Evolutionary conservation across 2,888 invertebrate species (phyloP).

Genomic region (Tetragonula carbonaria): DNA sequence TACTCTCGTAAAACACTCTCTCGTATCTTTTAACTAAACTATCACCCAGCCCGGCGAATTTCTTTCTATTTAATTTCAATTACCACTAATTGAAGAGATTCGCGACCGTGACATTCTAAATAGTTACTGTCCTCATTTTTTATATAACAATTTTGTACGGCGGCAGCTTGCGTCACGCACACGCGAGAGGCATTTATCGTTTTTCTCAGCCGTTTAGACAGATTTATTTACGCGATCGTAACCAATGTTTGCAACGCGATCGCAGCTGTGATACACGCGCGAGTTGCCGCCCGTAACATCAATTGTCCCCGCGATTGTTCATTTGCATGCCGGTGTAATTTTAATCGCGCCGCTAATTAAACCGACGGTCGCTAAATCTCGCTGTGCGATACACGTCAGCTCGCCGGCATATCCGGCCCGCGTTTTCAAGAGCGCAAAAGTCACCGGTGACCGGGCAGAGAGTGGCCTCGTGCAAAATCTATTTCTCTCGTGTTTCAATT

Average conservation of each 20-base stretch:
- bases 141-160: neutral
- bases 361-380: slow-evolving; percentile 21
- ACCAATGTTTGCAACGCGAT: neutral
- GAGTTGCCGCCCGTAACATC: slow-evolving; percentile 2
- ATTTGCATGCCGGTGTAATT: slow-evolving; percentile 35
- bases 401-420: neutral
- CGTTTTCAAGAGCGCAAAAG: neutral
- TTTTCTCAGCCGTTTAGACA: neutral
- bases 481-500: slow-evolving; percentile 15
- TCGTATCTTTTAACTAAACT: too few species aligned
- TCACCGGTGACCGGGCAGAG: neutral
- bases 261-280: slow-evolving; percentile 1
- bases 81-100: too few species aligned
- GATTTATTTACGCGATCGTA: slow-evolving; percentile 18
- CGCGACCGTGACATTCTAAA: too few species aligned
- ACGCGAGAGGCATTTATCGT: neutral
- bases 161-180: neutral
- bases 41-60: too few species aligned
- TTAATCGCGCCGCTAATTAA: slow-evolving; percentile 38
- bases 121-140: neutral
- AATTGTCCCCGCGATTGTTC: slow-evolving; percentile 27
- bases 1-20: too few species aligned
- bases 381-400: neutral
- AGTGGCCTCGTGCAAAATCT: neutral
- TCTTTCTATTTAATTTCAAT: too few species aligned